Evolutionary conservation across 1,140 invertebrate genomes (phyloP).

Genomic region (Danaus plexippus): DNA sequence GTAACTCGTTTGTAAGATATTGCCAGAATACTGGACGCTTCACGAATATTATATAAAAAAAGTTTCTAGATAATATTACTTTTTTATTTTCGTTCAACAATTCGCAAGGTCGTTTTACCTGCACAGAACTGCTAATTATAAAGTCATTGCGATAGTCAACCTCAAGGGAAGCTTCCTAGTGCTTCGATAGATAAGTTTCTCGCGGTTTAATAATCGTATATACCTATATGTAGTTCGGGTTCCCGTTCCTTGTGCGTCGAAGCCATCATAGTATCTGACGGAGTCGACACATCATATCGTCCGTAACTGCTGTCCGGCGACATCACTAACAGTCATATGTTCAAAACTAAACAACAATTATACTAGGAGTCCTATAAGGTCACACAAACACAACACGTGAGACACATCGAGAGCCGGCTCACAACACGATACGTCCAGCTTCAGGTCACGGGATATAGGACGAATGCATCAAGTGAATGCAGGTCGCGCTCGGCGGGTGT

Average conservation of each 20-base stretch:
- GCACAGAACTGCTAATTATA: no score
- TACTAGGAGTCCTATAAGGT: slow-evolving; percentile 37
- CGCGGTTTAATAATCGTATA: not conserved
- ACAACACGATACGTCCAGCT: slow-evolving; percentile 38
- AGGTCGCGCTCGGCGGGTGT: slow-evolving; percentile 64
- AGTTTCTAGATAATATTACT: no score
- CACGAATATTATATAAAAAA: no score
- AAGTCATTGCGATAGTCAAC: no score
- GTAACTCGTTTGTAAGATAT: no score
- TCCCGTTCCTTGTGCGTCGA: slow-evolving; percentile 63
- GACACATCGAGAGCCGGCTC: slow-evolving; percentile 51
- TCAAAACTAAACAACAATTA: slow-evolving; percentile 46
- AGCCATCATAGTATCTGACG: slow-evolving; percentile 52
- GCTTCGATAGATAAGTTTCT: no score
- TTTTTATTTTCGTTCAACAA: no score
- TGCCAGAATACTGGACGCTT: no score
- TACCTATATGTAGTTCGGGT: slow-evolving; percentile 70
- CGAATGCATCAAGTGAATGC: slow-evolving; percentile 51
- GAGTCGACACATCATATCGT: slow-evolving; percentile 59
- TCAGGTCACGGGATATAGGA: slow-evolving; percentile 47
- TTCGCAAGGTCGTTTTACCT: no score
- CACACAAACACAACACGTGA: slow-evolving; percentile 60
- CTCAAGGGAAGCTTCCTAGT: no score
- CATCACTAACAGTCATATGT: slow-evolving; percentile 66
- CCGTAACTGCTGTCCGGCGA: slow-evolving; percentile 70